phyloP scores from a whole-genome alignment of 2,888 invertebrate genomes.

The Pimpla rufipes region DNA sequence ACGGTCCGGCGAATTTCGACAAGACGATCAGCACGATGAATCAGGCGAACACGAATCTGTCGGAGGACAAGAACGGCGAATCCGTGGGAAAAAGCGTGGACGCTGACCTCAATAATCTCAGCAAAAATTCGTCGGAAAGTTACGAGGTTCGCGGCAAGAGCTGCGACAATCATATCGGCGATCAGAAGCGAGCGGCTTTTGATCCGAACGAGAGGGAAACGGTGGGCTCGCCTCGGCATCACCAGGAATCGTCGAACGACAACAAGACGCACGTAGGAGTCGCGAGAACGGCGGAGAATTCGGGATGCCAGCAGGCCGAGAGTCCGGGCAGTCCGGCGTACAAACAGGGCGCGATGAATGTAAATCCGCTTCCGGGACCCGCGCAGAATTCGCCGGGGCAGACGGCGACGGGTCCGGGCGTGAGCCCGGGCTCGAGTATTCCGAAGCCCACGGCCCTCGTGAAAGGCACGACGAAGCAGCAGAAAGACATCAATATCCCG shows the following conservation, averaged over 20 bases:
- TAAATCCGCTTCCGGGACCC: constrained; percentile 69
- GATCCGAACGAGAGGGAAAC: constrained; percentile 39
- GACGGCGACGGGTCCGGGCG: constrained; percentile 66
- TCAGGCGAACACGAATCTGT: constrained; percentile 78
- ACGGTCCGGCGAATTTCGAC: constrained; percentile 70
- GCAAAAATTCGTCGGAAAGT: constrained; percentile 54
- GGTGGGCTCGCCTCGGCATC: constrained; percentile 34
- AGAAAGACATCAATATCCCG: constrained; percentile 86
- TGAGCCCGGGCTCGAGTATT: constrained; percentile 88
- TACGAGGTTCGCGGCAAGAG: constrained; percentile 52
- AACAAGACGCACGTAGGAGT: constrained; percentile 60
- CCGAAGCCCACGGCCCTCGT: constrained; percentile 97
- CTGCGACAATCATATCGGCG: constrained; percentile 59
- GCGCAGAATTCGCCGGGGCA: constrained; percentile 71
- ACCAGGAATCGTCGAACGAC: constrained; percentile 60
- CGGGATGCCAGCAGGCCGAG: constrained; percentile 33
- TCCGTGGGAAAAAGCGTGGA: constrained; percentile 48
- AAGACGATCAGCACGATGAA: constrained; percentile 78
- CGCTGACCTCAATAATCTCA: constrained; percentile 47
- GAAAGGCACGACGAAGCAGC: constrained; percentile 94
- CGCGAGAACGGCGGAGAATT: constrained; percentile 43
- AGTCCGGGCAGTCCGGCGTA: constrained; percentile 30
- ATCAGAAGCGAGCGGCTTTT: constrained; percentile 40
- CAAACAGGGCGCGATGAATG: constrained; percentile 34
- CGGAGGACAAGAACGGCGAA: constrained; percentile 70